phyloP scores from a whole-genome alignment of 2,888 invertebrate species.

The Poecilus cupreus region DNA sequence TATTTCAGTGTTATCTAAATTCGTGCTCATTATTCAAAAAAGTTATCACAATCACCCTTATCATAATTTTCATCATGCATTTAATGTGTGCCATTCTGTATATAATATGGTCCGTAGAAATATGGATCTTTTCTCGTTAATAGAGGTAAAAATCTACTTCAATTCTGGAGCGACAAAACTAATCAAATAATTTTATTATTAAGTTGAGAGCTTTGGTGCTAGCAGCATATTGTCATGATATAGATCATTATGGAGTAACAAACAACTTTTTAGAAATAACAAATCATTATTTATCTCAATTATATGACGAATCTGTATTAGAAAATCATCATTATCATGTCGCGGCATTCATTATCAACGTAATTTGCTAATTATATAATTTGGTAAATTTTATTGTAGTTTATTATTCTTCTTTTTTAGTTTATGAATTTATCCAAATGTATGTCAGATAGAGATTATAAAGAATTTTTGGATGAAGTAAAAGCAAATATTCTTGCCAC shows the following conservation, averaged over 20 bases:
- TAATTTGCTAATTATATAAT: conserved; percentile 64
- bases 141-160: conserved; percentile 72
- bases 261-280: conserved; percentile 77
- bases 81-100: conserved; percentile 79
- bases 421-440: conserved; percentile 74
- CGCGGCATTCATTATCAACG: conserved; percentile 76
- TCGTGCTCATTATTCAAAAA: conserved; percentile 73
- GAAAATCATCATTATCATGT: conserved; percentile 79
- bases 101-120: conserved; percentile 75
- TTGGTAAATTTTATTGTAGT: not conserved
- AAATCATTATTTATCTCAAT: conserved; percentile 74
- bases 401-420: conserved; percentile 67
- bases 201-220: conserved; percentile 76
- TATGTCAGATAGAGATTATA: conserved; percentile 67
- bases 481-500: conserved; percentile 78
- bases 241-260: conserved; percentile 79
- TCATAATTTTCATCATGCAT: conserved; percentile 80
- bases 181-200: conserved; percentile 57
- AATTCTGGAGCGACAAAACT: not conserved
- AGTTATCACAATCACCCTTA: conserved; percentile 76
- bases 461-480: conserved; percentile 74
- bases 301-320: conserved; percentile 77
- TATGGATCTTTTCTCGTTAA: conserved; percentile 72
- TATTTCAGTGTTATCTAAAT: conserved; percentile 70
- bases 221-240: conserved; percentile 78